Evolutionary conservation across 2,888 invertebrate species (phyloP), one percentile per base, ranked within the genome.

Genomic region (Nemapogon koenigi): DNA sequence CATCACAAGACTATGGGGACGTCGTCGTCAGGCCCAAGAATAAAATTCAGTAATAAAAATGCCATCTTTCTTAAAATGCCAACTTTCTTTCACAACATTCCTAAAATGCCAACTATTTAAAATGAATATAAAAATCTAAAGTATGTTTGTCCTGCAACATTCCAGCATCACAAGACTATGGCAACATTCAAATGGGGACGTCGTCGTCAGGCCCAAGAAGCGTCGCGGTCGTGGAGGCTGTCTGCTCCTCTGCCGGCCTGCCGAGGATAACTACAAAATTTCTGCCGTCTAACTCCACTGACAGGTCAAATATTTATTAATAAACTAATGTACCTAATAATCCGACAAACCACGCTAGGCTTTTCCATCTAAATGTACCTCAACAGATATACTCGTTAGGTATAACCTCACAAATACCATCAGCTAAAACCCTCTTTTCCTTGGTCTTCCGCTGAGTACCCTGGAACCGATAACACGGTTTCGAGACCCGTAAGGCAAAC

Each of bases 231-330:
- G 35, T 26, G 26, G 49, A 56, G 55, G 56, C 43, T 57, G 52
- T 51, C 59, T 60, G 63, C 42, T 57, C 55, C 51, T 61, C 36
- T 55, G 61, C 46, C 45, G 72, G 15, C 14, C 25, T 65, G 62
- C 63, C 50, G 50, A 62, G 54, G 67, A 67, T 41, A 58, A 66
- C 38, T 53, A 66, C 66, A 58, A 78, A 71, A 64, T 78, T 78
- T 73, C 79, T 65, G 67, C 73, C 62, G 67, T 80, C 78, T 70
- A 78, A 78, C 48, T 79, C 79, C 41, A 79, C 79, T 42, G 79
- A 79, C 55, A 68, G 76, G 76, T 73, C 41, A 25, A 30, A 4
- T 7, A 11, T 11, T 15, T 15, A 30, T n/a, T n/a, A n/a, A n/a
- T n/a, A n/a, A n/a, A n/a, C n/a, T n/a, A n/a, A n/a, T n/a, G n/a